Conservation (phyloP, 2,113 vertebrate genomes). For the Siphamia tubifer region DNA sequence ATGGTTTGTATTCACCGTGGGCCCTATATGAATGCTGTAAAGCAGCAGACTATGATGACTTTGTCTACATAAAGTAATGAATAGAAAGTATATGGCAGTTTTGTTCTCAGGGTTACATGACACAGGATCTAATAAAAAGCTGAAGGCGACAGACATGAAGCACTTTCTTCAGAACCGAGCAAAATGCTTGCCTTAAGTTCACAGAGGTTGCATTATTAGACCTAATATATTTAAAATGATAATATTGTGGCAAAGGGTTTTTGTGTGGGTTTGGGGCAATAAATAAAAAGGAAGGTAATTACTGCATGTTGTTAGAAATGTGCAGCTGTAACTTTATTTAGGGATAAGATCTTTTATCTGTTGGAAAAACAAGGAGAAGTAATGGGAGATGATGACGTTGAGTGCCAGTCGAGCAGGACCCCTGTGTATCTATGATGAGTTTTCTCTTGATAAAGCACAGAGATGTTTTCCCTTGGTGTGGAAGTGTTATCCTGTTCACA, state of each 20-base stretch:
- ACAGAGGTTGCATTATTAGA: slow-evolving; percentile 27
- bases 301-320: slow-evolving; percentile 27
- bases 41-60: slow-evolving; percentile 31
- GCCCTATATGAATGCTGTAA: slow-evolving; percentile 50
- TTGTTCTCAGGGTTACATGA: slow-evolving; percentile 50
- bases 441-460: slow-evolving; percentile 59
- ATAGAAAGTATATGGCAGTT: slow-evolving; percentile 42
- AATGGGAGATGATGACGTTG: slow-evolving; percentile 32
- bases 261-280: slow-evolving; percentile 48
- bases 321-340: neutral
- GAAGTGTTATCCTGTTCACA: slow-evolving; percentile 50
- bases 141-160: slow-evolving; percentile 42
- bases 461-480: slow-evolving; percentile 30
- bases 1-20: slow-evolving; percentile 70
- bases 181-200: slow-evolving; percentile 31
- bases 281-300: slow-evolving; percentile 60
- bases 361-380: slow-evolving; percentile 27
- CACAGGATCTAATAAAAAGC: slow-evolving; percentile 45
- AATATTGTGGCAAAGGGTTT: slow-evolving; percentile 65
- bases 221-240: slow-evolving; percentile 55
- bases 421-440: neutral
- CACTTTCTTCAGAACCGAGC: slow-evolving; percentile 10
- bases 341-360: slow-evolving; percentile 39
- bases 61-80: slow-evolving; percentile 42
- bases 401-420: neutral